Base-by-base conservation (phyloP, 1,140 invertebrate species). In the Pomacea maculata region DNA sequence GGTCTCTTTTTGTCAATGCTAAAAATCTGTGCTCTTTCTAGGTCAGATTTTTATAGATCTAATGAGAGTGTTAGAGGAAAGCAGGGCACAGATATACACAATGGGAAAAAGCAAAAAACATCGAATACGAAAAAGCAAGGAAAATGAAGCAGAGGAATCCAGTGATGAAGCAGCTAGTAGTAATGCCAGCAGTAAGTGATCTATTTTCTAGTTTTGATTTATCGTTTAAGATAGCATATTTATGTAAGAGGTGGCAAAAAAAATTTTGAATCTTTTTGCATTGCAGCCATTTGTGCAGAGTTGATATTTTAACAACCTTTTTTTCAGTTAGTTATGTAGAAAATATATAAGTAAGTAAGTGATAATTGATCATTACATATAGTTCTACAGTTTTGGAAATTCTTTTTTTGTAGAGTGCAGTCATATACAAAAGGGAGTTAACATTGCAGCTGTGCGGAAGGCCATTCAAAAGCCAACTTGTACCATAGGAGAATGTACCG, bases 351-450 rank as follows among this genome's bases (percentile, higher is more conserved):
- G 34, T 45, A 45, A 45, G 6, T 45, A 45, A 45, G 34, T 45
- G 34, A 45, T 45, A 45, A 45, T 45, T 45, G 25, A 25, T 25
- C 25, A 45, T 45, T 45, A 45, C 34, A 2, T 6, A 45, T 45
- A 45, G 2, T 45, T 45, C 34, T 45, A 45, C 34, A 45, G 34
- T 45, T 45, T 45, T 25, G 25, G 25, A 25, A 25, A 25, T 25
- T 25, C 25, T 25, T 85, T 85, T 29, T 79, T 86, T 86, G 57
- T 71, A 86, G 85, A 78, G 85, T 96, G 95, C 90, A 92, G 92
- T 82, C 95, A 96, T 89, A 92, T 95, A 72, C 92, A 92, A 11
- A 95, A 95, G 88, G 92, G 95, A 5, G 93, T 95, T 9, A 94
- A 95, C 88, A 87, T 95, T 67, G 90, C 90, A 9, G 92, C 92